Evolutionary conservation across 1,140 invertebrate species (phyloP).

Genomic region (Carposina sasakii): DNA sequence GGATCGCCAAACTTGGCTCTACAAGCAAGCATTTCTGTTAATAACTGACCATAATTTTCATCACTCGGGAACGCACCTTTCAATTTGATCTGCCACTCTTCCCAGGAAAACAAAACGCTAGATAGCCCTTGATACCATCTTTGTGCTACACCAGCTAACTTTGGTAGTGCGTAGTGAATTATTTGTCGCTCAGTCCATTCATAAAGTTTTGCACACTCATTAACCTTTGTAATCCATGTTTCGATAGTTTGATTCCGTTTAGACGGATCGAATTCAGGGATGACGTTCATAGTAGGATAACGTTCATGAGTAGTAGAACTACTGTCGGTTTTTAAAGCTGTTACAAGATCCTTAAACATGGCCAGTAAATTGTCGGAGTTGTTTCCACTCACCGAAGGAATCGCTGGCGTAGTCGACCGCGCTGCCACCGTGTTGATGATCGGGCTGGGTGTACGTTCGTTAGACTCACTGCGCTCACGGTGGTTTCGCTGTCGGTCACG

Average conservation of each 20-base stretch:
- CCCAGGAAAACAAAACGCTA: neutral
- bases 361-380: too few relatives aligned
- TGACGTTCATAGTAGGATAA: too few relatives aligned
- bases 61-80: neutral
- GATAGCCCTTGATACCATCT: neutral
- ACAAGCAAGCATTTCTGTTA: neutral
- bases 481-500: too few relatives aligned
- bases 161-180: neutral
- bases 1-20: neutral
- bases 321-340: too few relatives aligned
- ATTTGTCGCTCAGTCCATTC: constrained; percentile 13
- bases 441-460: too few relatives aligned
- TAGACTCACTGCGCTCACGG: too few relatives aligned
- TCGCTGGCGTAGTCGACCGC: too few relatives aligned
- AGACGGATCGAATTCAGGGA: neutral
- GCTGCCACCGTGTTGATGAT: too few relatives aligned
- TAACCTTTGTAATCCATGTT: constrained; percentile 1
- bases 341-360: too few relatives aligned
- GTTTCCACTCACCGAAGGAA: too few relatives aligned
- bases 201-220: neutral
- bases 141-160: neutral
- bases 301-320: too few relatives aligned
- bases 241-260: neutral
- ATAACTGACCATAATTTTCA: neutral
- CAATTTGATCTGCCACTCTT: neutral